These are phyloP conservation scores for Burhinus oedicnemus DNA, from an alignment of 2,113 vertebrate genomes.

Conservation along the genomic window DNA sequence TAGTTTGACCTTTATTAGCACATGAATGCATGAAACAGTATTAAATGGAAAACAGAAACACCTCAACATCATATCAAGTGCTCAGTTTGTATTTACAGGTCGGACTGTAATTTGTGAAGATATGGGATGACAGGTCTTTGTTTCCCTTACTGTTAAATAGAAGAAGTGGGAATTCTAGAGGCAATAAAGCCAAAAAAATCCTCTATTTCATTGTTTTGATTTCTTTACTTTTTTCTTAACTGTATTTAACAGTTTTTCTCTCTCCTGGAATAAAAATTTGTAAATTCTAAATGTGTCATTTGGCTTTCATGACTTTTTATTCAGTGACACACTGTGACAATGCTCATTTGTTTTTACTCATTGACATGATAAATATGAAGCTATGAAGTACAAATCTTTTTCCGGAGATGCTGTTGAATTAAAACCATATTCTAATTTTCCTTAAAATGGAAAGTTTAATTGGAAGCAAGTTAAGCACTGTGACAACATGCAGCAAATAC, in stretches of 20 bases:
- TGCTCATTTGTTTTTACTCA: neutral
- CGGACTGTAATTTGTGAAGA: neutral
- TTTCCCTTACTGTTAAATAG: neutral
- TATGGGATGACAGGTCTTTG: neutral
- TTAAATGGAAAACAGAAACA: slow-evolving; percentile 42
- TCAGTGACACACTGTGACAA: slow-evolving; percentile 30
- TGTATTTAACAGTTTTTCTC: neutral
- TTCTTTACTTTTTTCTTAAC: neutral
- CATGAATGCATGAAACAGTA: slow-evolving; percentile 42
- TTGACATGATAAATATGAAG: neutral
- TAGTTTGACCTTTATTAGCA: slow-evolving; percentile 57
- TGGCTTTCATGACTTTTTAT: slow-evolving; percentile 10
- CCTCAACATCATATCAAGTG: neutral
- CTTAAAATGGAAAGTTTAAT: slow-evolving; percentile 25
- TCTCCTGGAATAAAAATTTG: neutral
- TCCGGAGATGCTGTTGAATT: neutral
- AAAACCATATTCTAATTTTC: neutral
- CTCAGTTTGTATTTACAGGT: slow-evolving; percentile 46
- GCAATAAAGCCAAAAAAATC: neutral
- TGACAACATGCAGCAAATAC: neutral
- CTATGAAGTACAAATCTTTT: slow-evolving; percentile 5
- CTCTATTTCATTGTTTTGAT: neutral
- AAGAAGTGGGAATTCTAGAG: neutral
- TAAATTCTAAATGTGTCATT: slow-evolving; percentile 30
- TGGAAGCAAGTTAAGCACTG: slow-evolving; percentile 14